Evolutionary conservation across 2,797 vertebrate genomes (phyloP).

Genomic region (Microctenopoma stevenorrisi): DNA sequence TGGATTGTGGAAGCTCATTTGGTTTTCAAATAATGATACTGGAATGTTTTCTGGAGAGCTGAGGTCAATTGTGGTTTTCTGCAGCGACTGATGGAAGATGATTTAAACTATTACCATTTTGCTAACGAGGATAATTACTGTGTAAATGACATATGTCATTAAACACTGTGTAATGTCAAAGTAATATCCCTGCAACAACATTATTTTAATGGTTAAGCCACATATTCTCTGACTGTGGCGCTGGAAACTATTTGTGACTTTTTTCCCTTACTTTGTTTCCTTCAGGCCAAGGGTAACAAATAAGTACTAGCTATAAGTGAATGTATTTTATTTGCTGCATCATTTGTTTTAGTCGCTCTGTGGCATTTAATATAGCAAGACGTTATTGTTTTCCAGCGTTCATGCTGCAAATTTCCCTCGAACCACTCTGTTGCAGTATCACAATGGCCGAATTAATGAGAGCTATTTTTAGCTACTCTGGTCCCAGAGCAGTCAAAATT

Average conservation of each 20-base stretch:
- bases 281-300: conserved; percentile 25
- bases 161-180: not conserved
- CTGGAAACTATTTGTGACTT: conserved; percentile 18
- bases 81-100: not conserved
- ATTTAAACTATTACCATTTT: not conserved
- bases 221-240: not conserved
- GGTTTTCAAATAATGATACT: conserved; percentile 1
- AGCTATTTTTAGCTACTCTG: conserved; percentile 78
- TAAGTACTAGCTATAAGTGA: conserved; percentile 8
- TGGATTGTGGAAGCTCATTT: conserved; percentile 8
- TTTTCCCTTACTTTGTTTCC: conserved; percentile 16
- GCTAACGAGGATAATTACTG: not conserved
- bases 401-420: conserved; percentile 71
- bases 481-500: conserved; percentile 78
- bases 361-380: conserved; percentile 58
- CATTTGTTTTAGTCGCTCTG: conserved; percentile 45
- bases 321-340: conserved; percentile 46
- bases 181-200: conserved; percentile 1
- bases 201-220: conserved; percentile 3
- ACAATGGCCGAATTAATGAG: conserved; percentile 81
- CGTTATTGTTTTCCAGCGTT: conserved; percentile 63
- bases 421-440: conserved; percentile 77
- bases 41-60: not conserved
- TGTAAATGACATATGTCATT: not conserved
- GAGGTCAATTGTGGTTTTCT: not conserved